Conservation (phyloP, 2,113 vertebrate species). For the Hymenochirus boettgeri region DNA sequence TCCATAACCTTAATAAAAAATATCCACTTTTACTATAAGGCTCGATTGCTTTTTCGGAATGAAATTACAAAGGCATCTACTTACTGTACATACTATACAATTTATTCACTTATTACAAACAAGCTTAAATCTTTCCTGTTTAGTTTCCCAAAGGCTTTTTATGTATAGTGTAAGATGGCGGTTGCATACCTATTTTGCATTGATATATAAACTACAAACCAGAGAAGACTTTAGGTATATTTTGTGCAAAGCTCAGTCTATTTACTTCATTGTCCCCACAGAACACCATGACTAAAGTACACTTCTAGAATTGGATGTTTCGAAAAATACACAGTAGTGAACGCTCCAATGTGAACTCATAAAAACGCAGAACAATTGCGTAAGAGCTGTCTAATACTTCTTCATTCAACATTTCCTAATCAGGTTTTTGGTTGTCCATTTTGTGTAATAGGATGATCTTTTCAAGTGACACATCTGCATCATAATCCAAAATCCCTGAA, state of each 20-base stretch:
- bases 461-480: constrained; percentile 75
- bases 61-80: constrained; percentile 63
- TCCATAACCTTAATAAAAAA: constrained; percentile 57
- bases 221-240: constrained; percentile 14
- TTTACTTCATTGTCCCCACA: constrained; percentile 9
- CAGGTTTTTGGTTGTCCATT: constrained; percentile 83
- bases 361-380: background rate
- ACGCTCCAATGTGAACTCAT: background rate
- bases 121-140: constrained; percentile 62
- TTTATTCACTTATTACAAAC: constrained; percentile 50
- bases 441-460: constrained; percentile 82
- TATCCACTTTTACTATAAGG: constrained; percentile 60
- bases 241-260: background rate
- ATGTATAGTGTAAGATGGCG: constrained; percentile 11
- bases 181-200: background rate
- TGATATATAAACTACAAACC: constrained; percentile 13
- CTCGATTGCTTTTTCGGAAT: constrained; percentile 59
- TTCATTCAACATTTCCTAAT: constrained; percentile 34
- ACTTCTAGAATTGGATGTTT: constrained; percentile 25
- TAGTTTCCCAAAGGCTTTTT: constrained; percentile 48
- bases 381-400: background rate
- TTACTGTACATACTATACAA: constrained; percentile 56
- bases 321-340: background rate
- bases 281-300: constrained; percentile 35
- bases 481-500: constrained; percentile 70